Evolutionary conservation across 2,888 invertebrate genomes (phyloP), one percentile per base, ranked within the genome.

Genomic region (Eupithecia centaureata): DNA sequence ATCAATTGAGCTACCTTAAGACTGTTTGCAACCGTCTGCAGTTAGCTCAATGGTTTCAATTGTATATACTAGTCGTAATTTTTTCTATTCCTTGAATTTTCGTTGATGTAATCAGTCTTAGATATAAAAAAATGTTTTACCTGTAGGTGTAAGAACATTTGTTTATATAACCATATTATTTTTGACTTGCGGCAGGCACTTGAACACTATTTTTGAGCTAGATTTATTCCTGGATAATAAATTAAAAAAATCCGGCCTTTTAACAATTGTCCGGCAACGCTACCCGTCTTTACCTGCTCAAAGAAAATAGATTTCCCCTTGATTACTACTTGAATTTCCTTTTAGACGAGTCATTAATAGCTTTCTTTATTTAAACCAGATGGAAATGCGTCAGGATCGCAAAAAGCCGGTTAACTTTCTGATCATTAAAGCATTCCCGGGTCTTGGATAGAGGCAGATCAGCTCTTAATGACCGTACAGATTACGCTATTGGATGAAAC

Each of bases 281-380:
- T 4, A n/a, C 18, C 30, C 63, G 42, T n/a, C 57, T 7, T 42
- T 70, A 47, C 22, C 10, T 18, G 18, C 1, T 22, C 22, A 52
- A 25, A 61, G 61, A 63, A 70, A 66, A 66, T 64, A 69, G 60
- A 63, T 69, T 65, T 69, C 63, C 59, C 61, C n/a, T 2, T 32
- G 56, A 63, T 52, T 61, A 47, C 57, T 15, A 60, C 54, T 57
- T 32, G 63, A 66, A 57, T 63, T 66, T 70, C 66, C 66, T 66
- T 65, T 61, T 61, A 70, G 63, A 57, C 42, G 57, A 63, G 65
- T 63, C 62, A 63, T 66, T 66, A 66, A 66, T 63, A 70, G 66
- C 66, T 70, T 61, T 66, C 65, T 63, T 63, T 61, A 66, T 65
- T 52, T 56, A 63, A 32, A 66, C 63, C 27, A 47, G 28, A 63